Evolutionary conservation across 2,113 vertebrate species (phyloP).

Genomic region (Myotis brandtii): DNA sequence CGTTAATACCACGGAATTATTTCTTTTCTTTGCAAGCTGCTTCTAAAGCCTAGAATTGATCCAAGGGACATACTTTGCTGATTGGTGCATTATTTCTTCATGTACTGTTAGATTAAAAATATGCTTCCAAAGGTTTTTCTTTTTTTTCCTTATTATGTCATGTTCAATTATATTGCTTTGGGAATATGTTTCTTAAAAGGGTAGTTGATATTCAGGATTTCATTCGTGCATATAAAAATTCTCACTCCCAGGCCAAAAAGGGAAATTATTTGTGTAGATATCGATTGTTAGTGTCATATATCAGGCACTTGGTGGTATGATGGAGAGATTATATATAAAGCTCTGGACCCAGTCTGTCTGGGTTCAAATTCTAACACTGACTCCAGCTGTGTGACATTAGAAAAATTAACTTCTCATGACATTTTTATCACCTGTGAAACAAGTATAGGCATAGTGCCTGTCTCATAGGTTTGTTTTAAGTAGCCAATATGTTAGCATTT

Average conservation of each 20-base stretch:
- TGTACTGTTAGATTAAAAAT: conserved; percentile 49
- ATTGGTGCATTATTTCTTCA: conserved; percentile 51
- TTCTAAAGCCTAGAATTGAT: neutral
- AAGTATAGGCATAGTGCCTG: neutral
- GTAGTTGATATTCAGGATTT: conserved; percentile 49
- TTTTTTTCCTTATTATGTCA: conserved; percentile 58
- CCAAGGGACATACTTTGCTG: conserved; percentile 43
- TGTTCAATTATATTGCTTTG: conserved; percentile 47
- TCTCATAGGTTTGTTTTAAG: neutral
- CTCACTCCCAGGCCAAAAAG: neutral
- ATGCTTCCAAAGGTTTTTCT: conserved; percentile 12
- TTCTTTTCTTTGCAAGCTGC: conserved; percentile 38
- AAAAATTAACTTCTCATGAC: neutral
- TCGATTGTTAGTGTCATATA: neutral
- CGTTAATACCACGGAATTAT: conserved; percentile 39
- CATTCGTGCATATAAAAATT: conserved; percentile 31
- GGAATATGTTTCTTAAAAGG: conserved; percentile 55
- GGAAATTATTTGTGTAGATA: conserved; percentile 32
- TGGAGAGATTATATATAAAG: neutral
- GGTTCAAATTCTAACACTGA: conserved; percentile 10
- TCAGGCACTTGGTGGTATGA: neutral
- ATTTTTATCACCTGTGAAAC: conserved; percentile 37
- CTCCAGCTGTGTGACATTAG: neutral
- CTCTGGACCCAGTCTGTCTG: neutral
- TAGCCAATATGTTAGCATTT: conserved; percentile 4